Evolutionary conservation across 2,888 invertebrate species (phyloP).

Genomic region (Cheilosia grossa): DNA sequence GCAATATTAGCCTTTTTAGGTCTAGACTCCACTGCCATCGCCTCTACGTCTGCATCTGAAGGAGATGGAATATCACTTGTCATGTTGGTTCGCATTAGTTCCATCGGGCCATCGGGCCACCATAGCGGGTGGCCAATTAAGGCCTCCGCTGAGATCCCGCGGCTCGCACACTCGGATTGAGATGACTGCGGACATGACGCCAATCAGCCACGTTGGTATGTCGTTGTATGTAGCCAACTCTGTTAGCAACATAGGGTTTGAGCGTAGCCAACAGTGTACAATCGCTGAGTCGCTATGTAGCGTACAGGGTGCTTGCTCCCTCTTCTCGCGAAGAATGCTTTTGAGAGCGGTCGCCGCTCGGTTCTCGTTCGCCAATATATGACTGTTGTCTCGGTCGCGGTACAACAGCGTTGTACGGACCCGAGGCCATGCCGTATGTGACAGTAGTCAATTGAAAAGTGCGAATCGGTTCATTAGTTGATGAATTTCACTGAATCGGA

Average conservation of each 20-base stretch:
- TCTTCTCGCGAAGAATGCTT: slow-evolving; percentile 20
- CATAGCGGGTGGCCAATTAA: neutral
- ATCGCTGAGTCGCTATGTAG: slow-evolving; percentile 9
- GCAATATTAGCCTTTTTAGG: neutral
- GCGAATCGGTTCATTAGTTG: slow-evolving; percentile 57
- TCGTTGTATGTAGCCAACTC: slow-evolving; percentile 34
- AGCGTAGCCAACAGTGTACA: slow-evolving; percentile 14
- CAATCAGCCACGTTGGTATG: neutral
- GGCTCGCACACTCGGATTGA: neutral
- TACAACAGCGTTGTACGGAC: slow-evolving; percentile 50
- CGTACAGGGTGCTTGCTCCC: slow-evolving; percentile 15
- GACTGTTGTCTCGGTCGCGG: slow-evolving; percentile 27
- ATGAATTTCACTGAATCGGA: slow-evolving; percentile 66
- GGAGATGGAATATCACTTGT: too few species aligned
- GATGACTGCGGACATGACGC: too few species aligned
- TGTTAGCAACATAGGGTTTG: slow-evolving; percentile 35
- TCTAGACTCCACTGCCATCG: slow-evolving; percentile 14
- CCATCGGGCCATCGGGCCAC: slow-evolving; percentile 22
- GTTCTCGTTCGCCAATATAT: slow-evolving; percentile 9
- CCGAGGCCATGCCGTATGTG: slow-evolving; percentile 73
- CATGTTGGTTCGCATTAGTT: too few species aligned
- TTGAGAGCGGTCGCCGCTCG: slow-evolving; percentile 3
- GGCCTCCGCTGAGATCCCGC: neutral
- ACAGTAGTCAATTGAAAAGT: slow-evolving; percentile 72
- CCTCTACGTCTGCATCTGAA: too few species aligned